Base-by-base conservation (phyloP, 2,797 vertebrate genomes). In the Notamacropus eugenii region DNA sequence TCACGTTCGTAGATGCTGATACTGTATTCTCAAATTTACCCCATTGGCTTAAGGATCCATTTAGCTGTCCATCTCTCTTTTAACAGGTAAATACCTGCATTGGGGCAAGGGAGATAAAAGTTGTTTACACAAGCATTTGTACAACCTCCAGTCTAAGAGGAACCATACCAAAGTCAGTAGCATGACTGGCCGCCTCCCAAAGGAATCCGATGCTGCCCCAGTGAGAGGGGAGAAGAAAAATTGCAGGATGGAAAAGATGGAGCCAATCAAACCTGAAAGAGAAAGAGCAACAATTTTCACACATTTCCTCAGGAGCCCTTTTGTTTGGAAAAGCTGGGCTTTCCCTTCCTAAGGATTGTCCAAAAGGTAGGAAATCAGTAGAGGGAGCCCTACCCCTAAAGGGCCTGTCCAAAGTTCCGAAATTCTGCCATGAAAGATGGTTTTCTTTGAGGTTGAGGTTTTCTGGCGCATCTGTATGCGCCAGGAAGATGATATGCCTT, bases 221-320 rank as follows among this genome's bases (percentile, higher is more conserved):
- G 99, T 99, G 90, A 99, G 95, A 0, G 99, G 99, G 0, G 99
- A 99, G 0, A 98, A 98, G 56, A 99, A 98, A 96, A 99, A 99
- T 99, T 99, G 99, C 94, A 99, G 99, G 95, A 99, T 94, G 91
- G 99, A 99, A 98, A 99, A 99, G 91, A 99, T 95, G 0, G 99
- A 99, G 93, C 99, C 99, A 46, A 99, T 99, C 97, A 99, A 98
- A 98, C 99, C 99, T 99, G 97, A 93, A 98, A 97, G 95, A 93
- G 54, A 93, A 10, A 3, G 0, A 82, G 74, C 40, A 82, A 27
- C 22, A 24, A 82, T 46, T 3, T 82, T 40, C 74, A n/a, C 31
- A 34, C 34, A 16, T n/a, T 67, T 82, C 29, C 74, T 27, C 19
- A 24, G 40, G 62, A 67, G 13, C 12, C 11, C 74, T 11, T 27